These are phyloP conservation scores for Dunckerocampus dactyliophorus DNA, from an alignment of 2,113 vertebrate genomes.

Conservation along the genomic window DNA sequence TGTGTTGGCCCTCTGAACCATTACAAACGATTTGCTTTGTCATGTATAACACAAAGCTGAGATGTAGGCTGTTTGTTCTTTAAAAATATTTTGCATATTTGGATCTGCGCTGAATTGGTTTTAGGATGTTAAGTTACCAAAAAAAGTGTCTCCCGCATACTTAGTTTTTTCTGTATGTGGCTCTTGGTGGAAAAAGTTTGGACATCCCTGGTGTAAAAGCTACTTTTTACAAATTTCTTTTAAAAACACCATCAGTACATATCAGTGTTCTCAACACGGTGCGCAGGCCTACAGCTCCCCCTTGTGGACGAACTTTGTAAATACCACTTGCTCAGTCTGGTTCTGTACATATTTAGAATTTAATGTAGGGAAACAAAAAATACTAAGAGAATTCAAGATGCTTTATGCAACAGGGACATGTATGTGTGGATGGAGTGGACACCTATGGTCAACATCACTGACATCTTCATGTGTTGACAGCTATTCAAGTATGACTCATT, in stretches of 20 bases:
- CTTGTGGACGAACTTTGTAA: slow-evolving; percentile 72
- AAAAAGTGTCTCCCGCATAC: too few species aligned
- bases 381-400: slow-evolving; percentile 61
- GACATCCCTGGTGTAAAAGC: too few species aligned
- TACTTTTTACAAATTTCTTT: slow-evolving; percentile 10
- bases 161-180: too few species aligned
- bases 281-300: slow-evolving; percentile 59
- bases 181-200: too few species aligned
- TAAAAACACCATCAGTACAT: slow-evolving; percentile 45
- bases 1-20: too few species aligned
- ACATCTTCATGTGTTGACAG: neutral
- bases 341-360: slow-evolving; percentile 67
- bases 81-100: too few species aligned
- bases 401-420: slow-evolving; percentile 72
- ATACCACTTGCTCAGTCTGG: slow-evolving; percentile 66
- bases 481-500: too few species aligned
- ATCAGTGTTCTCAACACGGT: slow-evolving; percentile 44
- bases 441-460: slow-evolving; percentile 12
- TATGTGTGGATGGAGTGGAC: slow-evolving; percentile 31
- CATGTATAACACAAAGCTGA: too few species aligned
- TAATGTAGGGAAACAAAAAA: slow-evolving; percentile 54
- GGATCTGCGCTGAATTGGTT: too few species aligned
- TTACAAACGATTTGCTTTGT: too few species aligned
- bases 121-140: too few species aligned
- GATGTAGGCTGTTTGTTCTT: too few species aligned